phyloP scores from a whole-genome alignment of 2,888 invertebrate genomes.

The Metellina segmentata region DNA sequence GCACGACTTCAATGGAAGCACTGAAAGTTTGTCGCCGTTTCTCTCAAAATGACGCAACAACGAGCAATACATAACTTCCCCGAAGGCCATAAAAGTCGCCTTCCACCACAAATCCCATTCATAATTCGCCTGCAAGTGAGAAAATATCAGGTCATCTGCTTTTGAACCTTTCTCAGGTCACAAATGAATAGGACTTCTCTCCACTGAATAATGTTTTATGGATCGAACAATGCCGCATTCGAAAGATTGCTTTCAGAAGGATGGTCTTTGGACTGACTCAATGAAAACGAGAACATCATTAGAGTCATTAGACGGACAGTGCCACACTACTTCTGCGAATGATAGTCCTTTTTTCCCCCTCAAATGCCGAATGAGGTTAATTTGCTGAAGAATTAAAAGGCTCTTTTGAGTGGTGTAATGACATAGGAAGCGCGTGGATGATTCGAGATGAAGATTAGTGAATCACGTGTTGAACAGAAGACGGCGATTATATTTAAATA shows the following conservation, averaged over 20 bases:
- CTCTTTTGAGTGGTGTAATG: background rate
- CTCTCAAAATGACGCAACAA: no score
- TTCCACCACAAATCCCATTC: background rate
- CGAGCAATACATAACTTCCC: no score
- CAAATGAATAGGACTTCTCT: background rate
- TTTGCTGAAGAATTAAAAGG: background rate
- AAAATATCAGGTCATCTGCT: background rate
- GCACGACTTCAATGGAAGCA: no score
- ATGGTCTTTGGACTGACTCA: background rate
- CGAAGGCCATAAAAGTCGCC: no score
- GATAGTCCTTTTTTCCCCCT: background rate
- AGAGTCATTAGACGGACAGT: background rate
- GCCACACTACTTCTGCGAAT: background rate
- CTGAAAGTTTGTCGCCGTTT: no score
- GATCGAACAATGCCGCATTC: background rate
- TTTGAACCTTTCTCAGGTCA: background rate
- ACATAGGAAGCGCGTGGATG: background rate
- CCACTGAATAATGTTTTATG: background rate
- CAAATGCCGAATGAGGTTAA: background rate
- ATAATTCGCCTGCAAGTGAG: background rate
- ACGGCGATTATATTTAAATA: background rate
- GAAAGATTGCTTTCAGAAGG: background rate
- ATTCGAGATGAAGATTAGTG: background rate
- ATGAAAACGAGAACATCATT: background rate
- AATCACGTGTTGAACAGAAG: background rate